phyloP scores from a whole-genome alignment of 2,888 invertebrate species.

The Nomada fabriciana region DNA sequence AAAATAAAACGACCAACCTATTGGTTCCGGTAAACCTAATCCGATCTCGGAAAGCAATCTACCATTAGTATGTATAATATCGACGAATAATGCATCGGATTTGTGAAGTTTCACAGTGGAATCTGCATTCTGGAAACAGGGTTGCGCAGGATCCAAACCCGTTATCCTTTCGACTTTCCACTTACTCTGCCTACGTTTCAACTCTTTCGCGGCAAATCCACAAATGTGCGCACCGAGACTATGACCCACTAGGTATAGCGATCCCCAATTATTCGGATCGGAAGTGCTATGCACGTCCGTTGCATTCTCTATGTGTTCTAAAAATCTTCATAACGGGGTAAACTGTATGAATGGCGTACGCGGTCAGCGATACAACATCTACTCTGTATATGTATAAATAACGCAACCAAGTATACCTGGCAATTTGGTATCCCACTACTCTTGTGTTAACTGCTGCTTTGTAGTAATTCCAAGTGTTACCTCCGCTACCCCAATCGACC shows the following conservation, averaged over 20 bases:
- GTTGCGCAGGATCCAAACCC: slow-evolving; percentile 89
- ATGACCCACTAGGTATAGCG: slow-evolving; percentile 87
- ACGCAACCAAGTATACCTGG: slow-evolving; percentile 79
- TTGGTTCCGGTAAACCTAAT: slow-evolving; percentile 86
- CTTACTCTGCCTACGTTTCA: slow-evolving; percentile 82
- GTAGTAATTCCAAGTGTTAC: slow-evolving; percentile 88
- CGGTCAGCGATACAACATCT: background rate
- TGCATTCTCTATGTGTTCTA: slow-evolving; percentile 84
- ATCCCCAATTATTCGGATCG: slow-evolving; percentile 68
- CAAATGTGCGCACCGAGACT: slow-evolving; percentile 88
- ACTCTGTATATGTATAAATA: background rate
- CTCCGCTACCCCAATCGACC: slow-evolving; percentile 88
- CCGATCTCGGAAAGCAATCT: slow-evolving; percentile 86
- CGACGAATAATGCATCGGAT: slow-evolving; percentile 87
- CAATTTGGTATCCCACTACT: slow-evolving; percentile 86
- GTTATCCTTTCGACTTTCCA: slow-evolving; percentile 81
- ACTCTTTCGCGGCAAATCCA: slow-evolving; percentile 85
- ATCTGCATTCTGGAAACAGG: slow-evolving; percentile 86
- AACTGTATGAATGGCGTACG: background rate
- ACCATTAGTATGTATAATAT: slow-evolving; percentile 88
- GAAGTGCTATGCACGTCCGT: slow-evolving; percentile 82
- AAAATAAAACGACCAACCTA: slow-evolving; percentile 82
- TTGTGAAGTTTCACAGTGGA: slow-evolving; percentile 85
- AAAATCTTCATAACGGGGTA: slow-evolving; percentile 80
- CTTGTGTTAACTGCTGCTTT: slow-evolving; percentile 87